Percentiles rank a stretch among this genome's conserved stretches.
Evolutionary conservation across 2,888 invertebrate genomes (phyloP).

Genomic region (Lacanobia oleracea): DNA sequence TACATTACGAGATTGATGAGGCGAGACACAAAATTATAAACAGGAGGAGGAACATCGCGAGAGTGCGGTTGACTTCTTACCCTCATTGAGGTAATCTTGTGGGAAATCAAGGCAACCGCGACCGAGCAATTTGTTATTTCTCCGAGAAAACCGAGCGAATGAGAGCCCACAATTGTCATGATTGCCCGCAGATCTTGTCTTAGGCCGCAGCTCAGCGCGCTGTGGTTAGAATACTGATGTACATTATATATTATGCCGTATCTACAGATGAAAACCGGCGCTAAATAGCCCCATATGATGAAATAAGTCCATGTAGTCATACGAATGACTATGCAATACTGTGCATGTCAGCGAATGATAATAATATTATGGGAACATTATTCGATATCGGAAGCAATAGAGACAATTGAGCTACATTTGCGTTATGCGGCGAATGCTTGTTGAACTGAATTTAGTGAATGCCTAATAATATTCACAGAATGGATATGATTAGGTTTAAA

Average conservation of each 20-base stretch:
- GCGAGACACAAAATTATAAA: conserved; percentile 76
- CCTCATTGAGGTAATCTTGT: conserved; percentile 84
- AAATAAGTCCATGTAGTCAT: conserved; percentile 40
- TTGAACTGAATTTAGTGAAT: conserved; percentile 50
- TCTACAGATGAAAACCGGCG: conserved; percentile 61
- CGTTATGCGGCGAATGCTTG: conserved; percentile 49
- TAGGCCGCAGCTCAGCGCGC: conserved; percentile 57
- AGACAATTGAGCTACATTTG: conserved; percentile 42
- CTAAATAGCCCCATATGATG: conserved; percentile 57
- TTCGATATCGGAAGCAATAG: conserved; percentile 42
- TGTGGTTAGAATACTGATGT: conserved; percentile 73
- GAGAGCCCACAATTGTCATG: conserved; percentile 69
- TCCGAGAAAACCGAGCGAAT: conserved; percentile 73
- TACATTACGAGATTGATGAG: conserved; percentile 70
- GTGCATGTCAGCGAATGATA: conserved; percentile 47
- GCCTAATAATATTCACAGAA: conserved; percentile 39
- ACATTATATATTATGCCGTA: conserved; percentile 66
- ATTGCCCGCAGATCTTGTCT: conserved; percentile 56
- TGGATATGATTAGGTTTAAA: conserved; percentile 30
- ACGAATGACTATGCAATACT: conserved; percentile 34
- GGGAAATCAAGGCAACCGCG: conserved; percentile 84
- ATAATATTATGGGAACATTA: conserved; percentile 41
- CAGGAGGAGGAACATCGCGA: conserved; percentile 71
- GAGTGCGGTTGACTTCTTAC: conserved; percentile 80
- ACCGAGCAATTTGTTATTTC: conserved; percentile 83